Conservation (phyloP, 2,797 vertebrate species). For the Acanthis flammea region DNA sequence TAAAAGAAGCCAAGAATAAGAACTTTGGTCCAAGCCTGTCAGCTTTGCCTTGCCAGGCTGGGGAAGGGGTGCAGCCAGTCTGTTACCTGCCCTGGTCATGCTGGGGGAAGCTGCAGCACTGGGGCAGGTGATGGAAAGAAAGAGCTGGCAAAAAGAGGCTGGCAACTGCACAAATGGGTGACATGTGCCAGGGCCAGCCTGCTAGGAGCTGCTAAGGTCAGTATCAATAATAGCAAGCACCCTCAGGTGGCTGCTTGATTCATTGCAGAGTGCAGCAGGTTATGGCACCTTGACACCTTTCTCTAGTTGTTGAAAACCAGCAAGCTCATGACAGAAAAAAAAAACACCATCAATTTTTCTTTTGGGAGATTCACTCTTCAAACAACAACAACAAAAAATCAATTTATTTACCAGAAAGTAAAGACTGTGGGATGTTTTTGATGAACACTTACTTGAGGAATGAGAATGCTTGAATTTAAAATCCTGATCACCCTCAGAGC, state of each 20-base stretch:
- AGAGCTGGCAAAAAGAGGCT: background rate
- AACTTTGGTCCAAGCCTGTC: background rate
- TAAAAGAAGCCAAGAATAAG: background rate
- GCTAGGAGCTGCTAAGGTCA: background rate
- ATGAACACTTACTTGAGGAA: background rate
- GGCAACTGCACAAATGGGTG: background rate
- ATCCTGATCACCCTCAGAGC: background rate
- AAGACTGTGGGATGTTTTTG: background rate
- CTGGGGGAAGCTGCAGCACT: background rate
- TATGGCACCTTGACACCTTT: background rate
- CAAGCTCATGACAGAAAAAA: background rate
- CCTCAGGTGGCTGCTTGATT: background rate
- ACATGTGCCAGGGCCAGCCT: background rate
- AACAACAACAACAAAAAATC: background rate
- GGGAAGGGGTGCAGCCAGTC: background rate
- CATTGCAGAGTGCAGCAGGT: background rate
- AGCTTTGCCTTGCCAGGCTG: background rate
- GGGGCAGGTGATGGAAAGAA: background rate
- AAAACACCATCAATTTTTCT: background rate
- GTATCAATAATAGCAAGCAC: fast-evolving
- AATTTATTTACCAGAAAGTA: background rate
- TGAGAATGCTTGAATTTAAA: background rate
- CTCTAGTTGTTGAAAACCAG: background rate
- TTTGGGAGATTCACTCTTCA: background rate
- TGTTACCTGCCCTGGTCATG: background rate